Evolutionary conservation across 2,113 vertebrate genomes (phyloP), one percentile per base, ranked within the genome.

Genomic region (Oreochromis aureus): DNA sequence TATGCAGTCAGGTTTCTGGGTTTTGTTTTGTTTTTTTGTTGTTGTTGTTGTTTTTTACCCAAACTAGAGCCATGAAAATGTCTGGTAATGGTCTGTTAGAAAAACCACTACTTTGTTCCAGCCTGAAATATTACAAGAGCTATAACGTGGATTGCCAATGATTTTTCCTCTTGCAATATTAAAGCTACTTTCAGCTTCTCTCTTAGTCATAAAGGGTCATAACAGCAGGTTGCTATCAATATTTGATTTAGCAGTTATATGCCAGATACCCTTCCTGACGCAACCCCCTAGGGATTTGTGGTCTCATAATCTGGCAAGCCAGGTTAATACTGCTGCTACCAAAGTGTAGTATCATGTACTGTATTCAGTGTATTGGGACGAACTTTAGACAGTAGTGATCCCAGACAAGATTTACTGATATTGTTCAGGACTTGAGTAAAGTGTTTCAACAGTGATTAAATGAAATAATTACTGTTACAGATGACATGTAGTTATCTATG

Each of bases 251-350:
- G 66, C 66, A 71, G 41, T 73, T 4, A 73, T 73, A 73, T 46
- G 0, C 13, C 41, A 73, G 69, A 46, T 73, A 0, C 2, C 13
- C 22, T 73, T 27, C 39, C 69, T 73, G 22, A 46, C 0, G 10
- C 22, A 18, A 73, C 39, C 22, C 41, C 39, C 13, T 73, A 27
- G 41, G 69, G 69, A 73, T 73, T 44, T 46, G 22, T 18, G 69
- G 22, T 73, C 69, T 24, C 13, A 46, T 46, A 27, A 46, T 73
- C 22, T 73, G 41, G 69, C 6, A 24, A 6, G 0, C 22, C 41
- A 30, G 41, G 41, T 27, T 27, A 73, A 27, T 30, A 5, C 39
- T 71, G 6, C n/a, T 44, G 12, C 66, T 24, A 71, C 39, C 7
- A 16, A 73, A 73, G 13, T 73, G 13, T 18, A 73, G 69, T 46